These are phyloP conservation scores for Gambusia holbrooki DNA, from an alignment of 2,113 vertebrate genomes.

Conservation along the genomic window DNA sequence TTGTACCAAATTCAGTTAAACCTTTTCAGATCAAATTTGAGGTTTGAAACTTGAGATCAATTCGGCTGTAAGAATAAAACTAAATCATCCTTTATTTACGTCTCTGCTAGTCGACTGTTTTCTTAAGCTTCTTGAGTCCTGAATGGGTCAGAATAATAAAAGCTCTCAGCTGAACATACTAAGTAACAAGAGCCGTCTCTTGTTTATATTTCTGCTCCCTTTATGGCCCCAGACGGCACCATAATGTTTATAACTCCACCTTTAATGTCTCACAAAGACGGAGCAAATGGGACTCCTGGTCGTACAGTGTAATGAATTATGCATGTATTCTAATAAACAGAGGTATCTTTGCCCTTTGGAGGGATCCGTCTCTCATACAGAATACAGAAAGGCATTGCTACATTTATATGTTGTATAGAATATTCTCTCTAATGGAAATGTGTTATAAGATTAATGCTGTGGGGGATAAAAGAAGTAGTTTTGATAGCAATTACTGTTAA, in stretches of 20 bases:
- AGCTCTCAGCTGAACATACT: background rate
- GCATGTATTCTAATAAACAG: slow-evolving; percentile 9
- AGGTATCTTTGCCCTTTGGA: background rate
- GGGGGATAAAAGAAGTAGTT: slow-evolving; percentile 40
- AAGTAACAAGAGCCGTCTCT: background rate
- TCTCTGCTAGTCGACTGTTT: background rate
- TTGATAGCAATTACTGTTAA: slow-evolving; percentile 44
- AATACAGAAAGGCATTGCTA: background rate
- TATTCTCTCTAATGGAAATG: slow-evolving; percentile 24
- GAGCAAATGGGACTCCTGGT: background rate
- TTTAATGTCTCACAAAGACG: background rate
- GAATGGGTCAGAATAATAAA: background rate
- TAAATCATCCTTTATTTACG: no score
- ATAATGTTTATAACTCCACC: slow-evolving; percentile 4
- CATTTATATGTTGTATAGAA: slow-evolving; percentile 7
- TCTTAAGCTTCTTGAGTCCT: background rate
- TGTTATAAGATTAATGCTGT: slow-evolving; percentile 8
- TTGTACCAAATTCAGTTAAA: background rate
- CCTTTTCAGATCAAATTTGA: background rate
- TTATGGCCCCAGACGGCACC: background rate
- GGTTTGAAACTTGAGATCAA: background rate
- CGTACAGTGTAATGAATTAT: slow-evolving; percentile 4
- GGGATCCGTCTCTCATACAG: background rate
- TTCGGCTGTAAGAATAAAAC: no score
- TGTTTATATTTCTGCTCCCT: background rate